These are phyloP conservation scores for Dendrocincla fuliginosa DNA, from an alignment of 2,797 vertebrate species.

Conservation along the genomic window DNA sequence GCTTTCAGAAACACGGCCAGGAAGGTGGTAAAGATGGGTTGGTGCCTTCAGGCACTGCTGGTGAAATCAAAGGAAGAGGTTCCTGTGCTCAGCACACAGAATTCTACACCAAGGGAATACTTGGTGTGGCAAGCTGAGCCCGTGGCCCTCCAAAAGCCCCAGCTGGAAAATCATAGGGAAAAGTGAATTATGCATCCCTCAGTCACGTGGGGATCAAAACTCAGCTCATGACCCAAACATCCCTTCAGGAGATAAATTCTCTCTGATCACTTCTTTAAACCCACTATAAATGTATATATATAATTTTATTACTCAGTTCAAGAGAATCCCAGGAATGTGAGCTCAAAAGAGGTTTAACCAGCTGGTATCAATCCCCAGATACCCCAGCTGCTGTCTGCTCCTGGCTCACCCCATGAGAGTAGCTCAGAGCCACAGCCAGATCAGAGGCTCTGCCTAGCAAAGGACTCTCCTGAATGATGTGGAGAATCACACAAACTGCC, in stretches of 20 bases:
- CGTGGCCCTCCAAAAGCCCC: not conserved
- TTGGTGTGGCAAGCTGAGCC: not conserved
- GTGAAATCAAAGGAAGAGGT: not conserved
- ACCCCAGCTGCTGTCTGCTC: not conserved
- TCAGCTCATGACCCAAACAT: not conserved
- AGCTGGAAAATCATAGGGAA: not conserved
- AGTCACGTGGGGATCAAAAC: not conserved
- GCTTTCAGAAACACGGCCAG: not conserved
- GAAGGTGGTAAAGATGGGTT: not conserved
- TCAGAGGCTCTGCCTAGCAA: not conserved
- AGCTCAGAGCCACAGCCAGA: not conserved
- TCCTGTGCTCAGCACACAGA: not conserved
- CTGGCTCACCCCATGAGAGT: not conserved
- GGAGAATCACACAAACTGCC: not conserved
- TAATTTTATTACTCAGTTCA: not conserved
- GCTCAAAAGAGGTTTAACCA: not conserved
- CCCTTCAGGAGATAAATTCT: not conserved
- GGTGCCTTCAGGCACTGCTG: not conserved
- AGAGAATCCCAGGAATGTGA: not conserved
- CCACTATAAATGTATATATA: not conserved
- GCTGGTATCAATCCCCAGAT: not conserved
- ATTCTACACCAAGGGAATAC: not conserved
- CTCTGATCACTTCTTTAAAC: not conserved
- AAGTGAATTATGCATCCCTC: not conserved
- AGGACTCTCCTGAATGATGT: not conserved